Base-by-base conservation (phyloP, 2,888 invertebrate genomes). In the Bellardia bayeri region DNA sequence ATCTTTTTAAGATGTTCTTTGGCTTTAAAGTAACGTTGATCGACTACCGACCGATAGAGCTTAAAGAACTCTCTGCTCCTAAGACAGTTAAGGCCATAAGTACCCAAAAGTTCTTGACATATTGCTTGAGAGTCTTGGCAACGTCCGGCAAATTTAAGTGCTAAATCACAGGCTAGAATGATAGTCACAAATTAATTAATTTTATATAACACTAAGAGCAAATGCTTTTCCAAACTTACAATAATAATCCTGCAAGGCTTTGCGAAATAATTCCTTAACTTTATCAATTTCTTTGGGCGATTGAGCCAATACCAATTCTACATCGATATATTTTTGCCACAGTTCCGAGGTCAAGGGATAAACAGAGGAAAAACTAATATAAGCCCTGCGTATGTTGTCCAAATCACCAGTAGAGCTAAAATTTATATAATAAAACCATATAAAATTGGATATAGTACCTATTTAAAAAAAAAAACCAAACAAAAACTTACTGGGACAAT, bases 291-390 rank as follows among this genome's bases (percentile, higher is more conserved):
- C 95, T 58, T 93, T 93, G 0, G 93, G 91, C 0, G 94, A 94
- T 49, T 92, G 92, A 7, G 94, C 94, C 6, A 96, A 90, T 76
- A 93, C 94, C 8, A 94, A 94, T 93, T 96, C 96, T 91, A 95
- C 95, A 89, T 94, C 93, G 64, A 96, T 92, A 95, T 96, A 96
- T 40, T 91, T 91, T 40, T 94, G 89, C 98, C 98, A 98, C 76
- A 98, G 94, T 64, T 96, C 96, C 49, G 97, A 95, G 33, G 96
- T 96, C 6, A 98, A 91, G 0, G 97, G 96, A 91, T 96, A 97
- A 56, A 95, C 93, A 81, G 95, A 94, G 83, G 96, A 95, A 94
- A 98, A 96, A 33, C 95, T 94, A 90, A 97, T 95, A 90, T 97
- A 96, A 0, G 97, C 97, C 33, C 93, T 91, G 16, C 97, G 95